Evolutionary conservation across 2,888 invertebrate species (phyloP).

Genomic region (Neocrepidodera transversa): DNA sequence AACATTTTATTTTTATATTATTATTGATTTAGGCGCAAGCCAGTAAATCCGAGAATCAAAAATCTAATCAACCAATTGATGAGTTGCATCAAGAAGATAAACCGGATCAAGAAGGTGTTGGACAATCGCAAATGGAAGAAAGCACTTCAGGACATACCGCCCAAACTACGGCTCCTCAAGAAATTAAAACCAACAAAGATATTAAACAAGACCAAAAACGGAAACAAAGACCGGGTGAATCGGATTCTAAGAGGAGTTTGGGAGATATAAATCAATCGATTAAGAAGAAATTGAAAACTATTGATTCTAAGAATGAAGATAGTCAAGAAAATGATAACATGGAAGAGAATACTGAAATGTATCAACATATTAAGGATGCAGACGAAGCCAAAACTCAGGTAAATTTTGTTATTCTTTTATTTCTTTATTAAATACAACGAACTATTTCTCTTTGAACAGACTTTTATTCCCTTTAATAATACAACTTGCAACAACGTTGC

Average conservation of each 20-base stretch:
- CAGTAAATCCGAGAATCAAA: constrained; percentile 51
- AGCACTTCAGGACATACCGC: constrained; percentile 73
- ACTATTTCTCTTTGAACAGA: no score
- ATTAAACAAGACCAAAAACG: constrained; percentile 61
- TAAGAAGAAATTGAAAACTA: constrained; percentile 68
- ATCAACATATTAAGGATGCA: constrained; percentile 85
- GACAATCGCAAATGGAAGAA: constrained; percentile 78
- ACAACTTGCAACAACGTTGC: no score
- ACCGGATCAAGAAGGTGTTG: constrained; percentile 71
- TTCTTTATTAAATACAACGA: no score
- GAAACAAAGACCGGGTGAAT: constrained; percentile 76
- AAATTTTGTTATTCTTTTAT: no score
- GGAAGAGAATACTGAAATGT: constrained; percentile 64
- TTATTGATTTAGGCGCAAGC: constrained; percentile 60
- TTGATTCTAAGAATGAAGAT: constrained; percentile 61
- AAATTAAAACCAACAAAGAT: constrained; percentile 49
- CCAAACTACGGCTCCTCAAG: constrained; percentile 51
- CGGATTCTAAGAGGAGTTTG: constrained; percentile 76
- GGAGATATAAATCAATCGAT: constrained; percentile 68
- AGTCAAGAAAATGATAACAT: constrained; percentile 56
- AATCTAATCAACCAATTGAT: constrained; percentile 59
- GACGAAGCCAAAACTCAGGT: constrained; percentile 78
- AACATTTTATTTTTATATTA: constrained; percentile 1
- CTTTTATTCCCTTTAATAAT: no score
- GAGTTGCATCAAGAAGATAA: constrained; percentile 67